phyloP scores from a whole-genome alignment of 2,113 vertebrate genomes.

The Myiagra hebetior region DNA sequence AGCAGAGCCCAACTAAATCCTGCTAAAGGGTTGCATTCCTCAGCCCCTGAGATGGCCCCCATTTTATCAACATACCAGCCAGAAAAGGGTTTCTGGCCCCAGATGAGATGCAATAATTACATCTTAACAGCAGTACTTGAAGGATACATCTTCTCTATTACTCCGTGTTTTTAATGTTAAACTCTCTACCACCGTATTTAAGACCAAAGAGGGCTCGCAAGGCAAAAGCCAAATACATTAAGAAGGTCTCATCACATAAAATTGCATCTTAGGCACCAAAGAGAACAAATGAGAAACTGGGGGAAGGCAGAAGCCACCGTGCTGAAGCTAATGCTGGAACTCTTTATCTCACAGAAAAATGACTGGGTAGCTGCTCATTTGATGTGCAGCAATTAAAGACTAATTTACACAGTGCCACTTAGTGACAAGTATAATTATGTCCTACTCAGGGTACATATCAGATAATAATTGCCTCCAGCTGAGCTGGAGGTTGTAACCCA shows the following conservation, averaged over 20 bases:
- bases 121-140: neutral
- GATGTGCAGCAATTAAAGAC: conserved; percentile 43
- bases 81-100: neutral
- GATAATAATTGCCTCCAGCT: conserved; percentile 60
- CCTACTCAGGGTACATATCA: conserved; percentile 23
- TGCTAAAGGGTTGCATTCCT: neutral
- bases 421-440: conserved; percentile 61
- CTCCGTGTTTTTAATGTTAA: neutral
- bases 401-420: conserved; percentile 60
- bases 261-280: neutral
- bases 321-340: neutral
- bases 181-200: neutral
- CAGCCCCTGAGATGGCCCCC: neutral
- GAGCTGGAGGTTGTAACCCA: conserved; percentile 17
- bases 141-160: neutral
- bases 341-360: conserved; percentile 30
- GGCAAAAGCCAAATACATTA: neutral
- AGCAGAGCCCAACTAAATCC: neutral
- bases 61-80: neutral
- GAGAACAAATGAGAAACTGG: neutral
- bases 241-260: neutral
- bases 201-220: neutral
- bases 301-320: neutral
- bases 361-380: conserved; percentile 18
- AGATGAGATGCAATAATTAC: neutral